Conservation (phyloP, 2,113 vertebrate genomes). For the Zootoca vivipara region DNA sequence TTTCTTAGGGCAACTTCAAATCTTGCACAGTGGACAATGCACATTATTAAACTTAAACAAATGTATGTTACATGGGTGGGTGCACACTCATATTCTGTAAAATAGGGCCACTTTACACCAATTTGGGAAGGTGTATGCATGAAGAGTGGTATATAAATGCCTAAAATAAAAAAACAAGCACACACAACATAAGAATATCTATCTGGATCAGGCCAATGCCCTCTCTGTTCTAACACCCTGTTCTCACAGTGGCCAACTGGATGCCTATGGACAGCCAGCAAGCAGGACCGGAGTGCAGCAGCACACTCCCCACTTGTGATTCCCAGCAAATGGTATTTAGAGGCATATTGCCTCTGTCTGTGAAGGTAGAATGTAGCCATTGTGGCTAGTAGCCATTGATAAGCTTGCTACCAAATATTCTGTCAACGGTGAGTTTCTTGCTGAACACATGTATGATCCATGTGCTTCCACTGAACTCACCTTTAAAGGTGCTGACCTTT, state of each 20-base stretch:
- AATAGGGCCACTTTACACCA: not conserved
- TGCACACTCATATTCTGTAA: not conserved
- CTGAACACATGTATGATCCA: not conserved
- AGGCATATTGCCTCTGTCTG: too few relatives aligned
- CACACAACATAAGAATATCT: too few relatives aligned
- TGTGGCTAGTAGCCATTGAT: too few relatives aligned
- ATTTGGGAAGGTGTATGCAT: not conserved
- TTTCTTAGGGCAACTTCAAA: not conserved
- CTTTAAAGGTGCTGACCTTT: too few relatives aligned
- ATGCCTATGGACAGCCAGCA: not conserved
- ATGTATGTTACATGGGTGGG: not conserved
- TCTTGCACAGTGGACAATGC: not conserved
- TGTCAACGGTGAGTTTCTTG: not conserved
- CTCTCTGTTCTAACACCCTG: too few relatives aligned
- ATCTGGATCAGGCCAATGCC: too few relatives aligned
- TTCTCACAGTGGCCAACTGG: too few relatives aligned
- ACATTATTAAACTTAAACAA: not conserved
- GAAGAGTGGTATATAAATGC: not conserved
- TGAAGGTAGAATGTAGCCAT: too few relatives aligned
- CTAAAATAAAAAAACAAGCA: not conserved
- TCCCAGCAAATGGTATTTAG: too few relatives aligned
- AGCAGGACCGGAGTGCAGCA: too few relatives aligned
- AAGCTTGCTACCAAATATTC: not conserved
- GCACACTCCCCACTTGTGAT: too few relatives aligned
- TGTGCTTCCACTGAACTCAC: too few relatives aligned